Percentiles rank a stretch among this genome's conserved stretches.
Evolutionary conservation across 2,888 invertebrate genomes (phyloP).

Genomic region (Corbicula japonica): DNA sequence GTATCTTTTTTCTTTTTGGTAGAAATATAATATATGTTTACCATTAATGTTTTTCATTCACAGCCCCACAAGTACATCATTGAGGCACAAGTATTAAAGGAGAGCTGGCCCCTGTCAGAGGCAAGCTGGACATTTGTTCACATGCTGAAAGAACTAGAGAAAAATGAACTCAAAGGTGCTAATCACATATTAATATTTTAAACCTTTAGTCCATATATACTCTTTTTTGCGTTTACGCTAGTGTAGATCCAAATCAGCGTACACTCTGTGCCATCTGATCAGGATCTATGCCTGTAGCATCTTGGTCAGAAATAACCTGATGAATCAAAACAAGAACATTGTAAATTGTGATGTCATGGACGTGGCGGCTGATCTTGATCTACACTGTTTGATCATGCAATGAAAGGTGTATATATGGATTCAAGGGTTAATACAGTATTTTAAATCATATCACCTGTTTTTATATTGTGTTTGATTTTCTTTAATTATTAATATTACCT

Average conservation of each 20-base stretch:
- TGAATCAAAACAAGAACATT: too few species aligned
- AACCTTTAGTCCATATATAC: neutral
- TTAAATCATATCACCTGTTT: too few species aligned
- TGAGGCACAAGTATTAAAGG: constrained; percentile 84
- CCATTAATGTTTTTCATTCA: constrained; percentile 33
- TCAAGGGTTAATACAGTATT: too few species aligned
- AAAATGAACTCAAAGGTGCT: constrained; percentile 86
- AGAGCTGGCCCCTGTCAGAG: constrained; percentile 86
- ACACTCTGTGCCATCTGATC: neutral
- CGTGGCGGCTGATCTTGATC: too few species aligned
- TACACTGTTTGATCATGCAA: too few species aligned
- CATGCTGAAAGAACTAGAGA: constrained; percentile 85
- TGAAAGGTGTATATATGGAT: too few species aligned
- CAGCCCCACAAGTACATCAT: constrained; percentile 86
- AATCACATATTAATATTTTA: neutral
- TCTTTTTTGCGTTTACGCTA: neutral
- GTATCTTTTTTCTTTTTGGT: neutral
- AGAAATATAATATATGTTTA: neutral
- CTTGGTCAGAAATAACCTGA: too few species aligned
- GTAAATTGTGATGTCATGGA: too few species aligned
- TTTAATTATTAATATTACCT: too few species aligned
- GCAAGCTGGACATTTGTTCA: constrained; percentile 85
- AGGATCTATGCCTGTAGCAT: too few species aligned
- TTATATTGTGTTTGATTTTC: too few species aligned
- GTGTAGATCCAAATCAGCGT: neutral